Evolutionary conservation across 2,113 vertebrate genomes (phyloP), one percentile per base, ranked within the genome.

Genomic region (Macquaria ambigua): DNA sequence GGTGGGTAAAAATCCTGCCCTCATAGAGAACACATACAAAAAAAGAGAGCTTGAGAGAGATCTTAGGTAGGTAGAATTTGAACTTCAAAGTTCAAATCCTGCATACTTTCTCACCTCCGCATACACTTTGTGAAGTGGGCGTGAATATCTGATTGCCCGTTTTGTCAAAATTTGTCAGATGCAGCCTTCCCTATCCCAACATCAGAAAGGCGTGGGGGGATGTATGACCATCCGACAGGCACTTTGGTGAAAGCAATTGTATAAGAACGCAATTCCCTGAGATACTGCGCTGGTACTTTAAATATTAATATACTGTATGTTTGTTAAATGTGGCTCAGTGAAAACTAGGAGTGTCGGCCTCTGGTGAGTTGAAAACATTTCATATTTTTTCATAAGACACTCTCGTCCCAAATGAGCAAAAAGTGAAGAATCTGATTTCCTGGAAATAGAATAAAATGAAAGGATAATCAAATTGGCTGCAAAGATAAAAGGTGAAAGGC

Each of bases 401-500:
- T 52, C 31, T 59, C 5, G 23, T 37, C 39, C n/a, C 25, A 62
- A 67, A 39, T 18, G 15, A 59, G 41, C 25, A 72, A 69, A 64
- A 68, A 20, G 39, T 46, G 16, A 71, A 16, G 55, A 75, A 62
- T 76, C 25, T 34, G 63, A 53, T 69, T 28, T 73, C 52, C 59
- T 75, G 34, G 34, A 86, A 82, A 91, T 71, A 89, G 75, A 86
- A 61, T 46, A 15, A 70, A 76, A 56, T 72, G 75, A 89, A 69
- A 77, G 63, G 46, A 37, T 71, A 74, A 73, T 84, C 68, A 81
- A 76, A 85, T 71, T 82, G 74, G 50, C 81, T 86, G 43, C 55
- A 78, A 75, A 80, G 86, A 84, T 75, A 84, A 83, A 76, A 86
- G 81, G 83, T 92, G 71, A 88, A 82, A 50, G 71, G 68, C 31